A percentile compares a stretch with the other conserved stretches of the same genome.
Evolutionary conservation across 2,888 invertebrate genomes (phyloP).

Genomic region (Eupithecia insigniata): DNA sequence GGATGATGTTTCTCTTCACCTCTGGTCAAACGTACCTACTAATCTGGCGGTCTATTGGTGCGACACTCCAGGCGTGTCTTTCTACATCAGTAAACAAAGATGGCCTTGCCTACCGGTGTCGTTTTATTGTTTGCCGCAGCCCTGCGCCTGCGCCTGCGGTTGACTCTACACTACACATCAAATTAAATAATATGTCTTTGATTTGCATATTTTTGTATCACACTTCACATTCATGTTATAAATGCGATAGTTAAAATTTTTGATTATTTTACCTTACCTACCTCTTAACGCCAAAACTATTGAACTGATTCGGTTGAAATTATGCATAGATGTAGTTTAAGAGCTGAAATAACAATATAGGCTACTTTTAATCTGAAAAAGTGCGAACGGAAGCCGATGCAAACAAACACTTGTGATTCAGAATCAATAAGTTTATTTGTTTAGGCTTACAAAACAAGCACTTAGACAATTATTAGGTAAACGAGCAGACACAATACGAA

Average conservation of each 20-base stretch:
- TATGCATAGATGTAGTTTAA: not conserved
- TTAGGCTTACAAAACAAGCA: no score
- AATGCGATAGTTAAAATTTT: not conserved
- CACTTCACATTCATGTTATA: not conserved
- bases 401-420: not conserved
- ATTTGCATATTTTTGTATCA: not conserved
- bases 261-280: not conserved
- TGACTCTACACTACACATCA: not conserved
- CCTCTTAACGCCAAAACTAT: not conserved
- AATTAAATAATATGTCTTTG: not conserved
- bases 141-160: constrained; percentile 63
- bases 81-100: constrained; percentile 77
- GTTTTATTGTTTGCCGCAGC: constrained; percentile 73
- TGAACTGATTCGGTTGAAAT: not conserved
- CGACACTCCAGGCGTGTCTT: constrained; percentile 61
- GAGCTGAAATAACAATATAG: not conserved
- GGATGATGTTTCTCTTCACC: not conserved
- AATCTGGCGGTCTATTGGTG: not conserved
- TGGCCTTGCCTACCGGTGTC: constrained; percentile 75
- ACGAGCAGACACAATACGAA: not conserved
- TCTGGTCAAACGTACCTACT: not conserved
- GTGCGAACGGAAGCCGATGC: not conserved
- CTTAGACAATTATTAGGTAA: not conserved
- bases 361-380: not conserved
- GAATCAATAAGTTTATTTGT: no score